A percentile compares a stretch with the other conserved stretches of the same genome.
These are phyloP conservation scores for Eulemur macaco DNA, from an alignment of 2,113 vertebrate genomes.

Conservation along the genomic window DNA sequence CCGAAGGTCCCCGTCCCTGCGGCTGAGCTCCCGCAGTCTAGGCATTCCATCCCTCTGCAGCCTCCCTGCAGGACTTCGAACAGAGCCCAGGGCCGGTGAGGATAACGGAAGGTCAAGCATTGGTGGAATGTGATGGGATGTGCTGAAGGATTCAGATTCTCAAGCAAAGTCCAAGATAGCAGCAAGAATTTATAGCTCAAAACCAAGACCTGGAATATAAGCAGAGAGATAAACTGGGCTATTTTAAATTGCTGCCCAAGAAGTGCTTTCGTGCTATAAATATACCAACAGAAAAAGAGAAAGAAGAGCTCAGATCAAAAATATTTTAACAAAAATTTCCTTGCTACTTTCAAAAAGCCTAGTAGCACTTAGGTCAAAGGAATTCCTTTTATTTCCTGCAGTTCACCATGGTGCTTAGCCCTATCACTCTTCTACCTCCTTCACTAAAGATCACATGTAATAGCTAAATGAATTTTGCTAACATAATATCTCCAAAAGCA, in stretches of 20 bases:
- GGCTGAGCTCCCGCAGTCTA: background rate
- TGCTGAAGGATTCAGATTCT: constrained; percentile 37
- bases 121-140: constrained; percentile 36
- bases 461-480: background rate
- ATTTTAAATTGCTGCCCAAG: constrained; percentile 31
- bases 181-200: constrained; percentile 36
- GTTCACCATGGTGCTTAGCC: background rate
- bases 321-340: background rate
- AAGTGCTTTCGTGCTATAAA: constrained; percentile 13
- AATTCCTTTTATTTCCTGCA: background rate
- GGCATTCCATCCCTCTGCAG: background rate
- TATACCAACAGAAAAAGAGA: background rate
- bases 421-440: background rate
- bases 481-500: background rate
- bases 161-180: constrained; percentile 27
- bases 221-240: constrained; percentile 18
- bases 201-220: constrained; percentile 34
- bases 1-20: too few species aligned
- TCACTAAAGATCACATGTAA: background rate
- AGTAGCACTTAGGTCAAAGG: background rate
- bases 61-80: background rate
- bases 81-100: background rate
- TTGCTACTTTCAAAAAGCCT: background rate
- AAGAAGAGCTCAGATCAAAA: constrained; percentile 38
- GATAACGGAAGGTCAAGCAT: constrained; percentile 27